phyloP scores from a whole-genome alignment of 2,888 invertebrate genomes.

The Caradrina kadenii region DNA sequence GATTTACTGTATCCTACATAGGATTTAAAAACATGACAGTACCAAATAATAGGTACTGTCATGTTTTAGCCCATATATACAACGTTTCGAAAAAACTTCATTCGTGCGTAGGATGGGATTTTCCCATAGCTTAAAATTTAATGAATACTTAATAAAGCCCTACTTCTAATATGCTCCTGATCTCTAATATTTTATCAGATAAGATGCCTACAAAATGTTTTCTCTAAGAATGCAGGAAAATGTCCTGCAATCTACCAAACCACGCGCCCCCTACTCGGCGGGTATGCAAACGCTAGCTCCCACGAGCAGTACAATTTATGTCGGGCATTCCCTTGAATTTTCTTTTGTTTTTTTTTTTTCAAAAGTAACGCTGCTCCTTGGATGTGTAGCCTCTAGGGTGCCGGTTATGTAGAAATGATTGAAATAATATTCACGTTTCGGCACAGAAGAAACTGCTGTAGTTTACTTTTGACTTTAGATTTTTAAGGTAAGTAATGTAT shows the following conservation, averaged over 20 bases:
- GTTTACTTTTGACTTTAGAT: conserved; percentile 14
- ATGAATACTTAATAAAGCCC: too few species aligned
- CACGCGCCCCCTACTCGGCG: conserved; percentile 74
- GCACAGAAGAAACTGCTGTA: conserved; percentile 17
- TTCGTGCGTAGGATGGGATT: too few species aligned
- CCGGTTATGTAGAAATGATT: conserved; percentile 58
- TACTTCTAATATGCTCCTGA: too few species aligned
- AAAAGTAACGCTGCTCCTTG: conserved; percentile 78
- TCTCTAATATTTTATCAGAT: too few species aligned
- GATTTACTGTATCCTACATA: too few species aligned
- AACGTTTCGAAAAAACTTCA: too few species aligned
- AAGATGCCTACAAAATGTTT: background rate
- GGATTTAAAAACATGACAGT: too few species aligned
- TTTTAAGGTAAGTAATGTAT: background rate
- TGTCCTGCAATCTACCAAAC: conserved; percentile 13
- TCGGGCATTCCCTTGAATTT: conserved; percentile 87
- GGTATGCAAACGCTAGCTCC: conserved; percentile 87
- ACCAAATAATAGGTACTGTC: too few species aligned
- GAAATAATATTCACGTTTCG: conserved; percentile 57
- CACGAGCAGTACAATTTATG: conserved; percentile 88
- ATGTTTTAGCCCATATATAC: too few species aligned
- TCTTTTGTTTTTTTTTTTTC: conserved; percentile 84
- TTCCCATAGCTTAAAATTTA: too few species aligned
- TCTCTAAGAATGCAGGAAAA: background rate
- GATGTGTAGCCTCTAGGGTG: conserved; percentile 69